These are phyloP conservation scores for Falco punctatus DNA, from an alignment of 2,113 vertebrate genomes.

Conservation along the genomic window DNA sequence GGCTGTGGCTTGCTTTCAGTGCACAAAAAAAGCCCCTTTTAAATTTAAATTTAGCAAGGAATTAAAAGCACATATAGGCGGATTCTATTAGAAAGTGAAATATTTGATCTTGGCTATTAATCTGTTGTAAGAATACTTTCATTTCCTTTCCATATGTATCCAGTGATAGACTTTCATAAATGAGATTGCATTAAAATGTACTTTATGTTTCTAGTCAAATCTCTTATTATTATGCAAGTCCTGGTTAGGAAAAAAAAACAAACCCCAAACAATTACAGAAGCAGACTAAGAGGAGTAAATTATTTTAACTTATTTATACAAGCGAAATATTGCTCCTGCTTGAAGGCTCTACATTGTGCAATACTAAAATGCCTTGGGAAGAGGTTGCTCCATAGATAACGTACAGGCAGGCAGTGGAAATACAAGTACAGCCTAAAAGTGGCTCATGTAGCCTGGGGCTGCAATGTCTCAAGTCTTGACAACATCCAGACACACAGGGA, in stretches of 20 bases:
- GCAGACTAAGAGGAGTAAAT: constrained; percentile 5
- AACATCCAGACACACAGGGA: not conserved
- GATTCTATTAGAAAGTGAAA: constrained; percentile 50
- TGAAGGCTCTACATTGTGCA: not conserved
- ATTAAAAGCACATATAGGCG: constrained; percentile 46
- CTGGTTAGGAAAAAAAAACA: not conserved
- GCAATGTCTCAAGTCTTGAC: not conserved
- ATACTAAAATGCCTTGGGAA: not conserved
- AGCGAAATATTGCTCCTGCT: not conserved
- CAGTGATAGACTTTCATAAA: constrained; percentile 45
- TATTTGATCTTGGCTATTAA: constrained; percentile 65
- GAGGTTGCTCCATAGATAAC: not conserved
- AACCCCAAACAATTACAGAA: constrained; percentile 3
- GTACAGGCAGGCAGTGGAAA: not conserved
- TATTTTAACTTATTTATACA: constrained; percentile 9
- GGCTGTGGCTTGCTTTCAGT: constrained; percentile 25
- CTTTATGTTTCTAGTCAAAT: constrained; percentile 41
- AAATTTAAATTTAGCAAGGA: constrained; percentile 5
- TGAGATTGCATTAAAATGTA: constrained; percentile 42
- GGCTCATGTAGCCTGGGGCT: not conserved
- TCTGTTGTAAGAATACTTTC: constrained; percentile 38
- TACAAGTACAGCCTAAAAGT: not conserved
- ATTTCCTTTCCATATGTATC: constrained; percentile 51
- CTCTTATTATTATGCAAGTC: constrained; percentile 19
- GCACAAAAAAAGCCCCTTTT: not conserved